Evolutionary conservation across 1,140 invertebrate species (phyloP).

Genomic region (Procambarus virginalis): DNA sequence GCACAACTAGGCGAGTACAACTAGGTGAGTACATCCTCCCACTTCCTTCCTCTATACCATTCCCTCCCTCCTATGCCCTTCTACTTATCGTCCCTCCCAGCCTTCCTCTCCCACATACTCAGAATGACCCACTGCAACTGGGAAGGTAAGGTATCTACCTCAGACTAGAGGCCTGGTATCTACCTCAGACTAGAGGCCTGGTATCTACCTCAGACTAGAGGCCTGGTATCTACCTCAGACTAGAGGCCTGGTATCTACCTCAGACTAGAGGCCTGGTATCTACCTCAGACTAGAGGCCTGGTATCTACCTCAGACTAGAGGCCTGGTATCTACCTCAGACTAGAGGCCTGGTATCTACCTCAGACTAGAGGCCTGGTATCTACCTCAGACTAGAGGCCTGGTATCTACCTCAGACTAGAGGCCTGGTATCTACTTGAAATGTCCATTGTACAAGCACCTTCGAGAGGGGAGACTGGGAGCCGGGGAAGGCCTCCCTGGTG

Average conservation of each 20-base stretch:
- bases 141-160: neutral
- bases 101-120: neutral
- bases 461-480: neutral
- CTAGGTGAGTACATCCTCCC: too few species aligned
- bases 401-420: neutral
- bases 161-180: neutral
- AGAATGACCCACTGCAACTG: neutral
- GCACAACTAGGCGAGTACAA: too few species aligned
- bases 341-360: neutral
- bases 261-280: neutral
- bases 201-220: neutral
- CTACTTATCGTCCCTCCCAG: neutral
- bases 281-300: neutral
- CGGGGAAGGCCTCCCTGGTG: neutral
- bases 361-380: neutral
- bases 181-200: neutral
- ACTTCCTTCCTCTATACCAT: too few species aligned
- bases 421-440: neutral
- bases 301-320: neutral
- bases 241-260: neutral
- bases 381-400: too few species aligned
- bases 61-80: neutral
- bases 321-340: neutral
- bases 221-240: neutral
- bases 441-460: neutral